phyloP scores from a whole-genome alignment of 2,797 vertebrate species.

The Cossypha niveicapilla region DNA sequence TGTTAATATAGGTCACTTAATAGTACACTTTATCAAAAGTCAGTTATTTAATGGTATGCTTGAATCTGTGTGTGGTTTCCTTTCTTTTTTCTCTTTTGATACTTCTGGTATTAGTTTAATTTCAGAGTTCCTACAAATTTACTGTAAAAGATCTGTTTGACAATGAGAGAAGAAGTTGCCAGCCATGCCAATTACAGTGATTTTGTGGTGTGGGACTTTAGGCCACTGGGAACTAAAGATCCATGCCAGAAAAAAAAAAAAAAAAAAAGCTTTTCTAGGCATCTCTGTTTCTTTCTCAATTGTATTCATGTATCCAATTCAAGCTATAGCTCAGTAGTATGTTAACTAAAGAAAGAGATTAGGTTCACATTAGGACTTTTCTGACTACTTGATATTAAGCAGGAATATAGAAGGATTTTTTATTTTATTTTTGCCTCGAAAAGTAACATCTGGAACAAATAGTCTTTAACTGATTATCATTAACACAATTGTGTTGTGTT shows the following conservation, averaged over 20 bases:
- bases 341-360: constrained; percentile 44
- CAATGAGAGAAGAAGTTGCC: constrained; percentile 57
- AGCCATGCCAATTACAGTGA: constrained; percentile 56
- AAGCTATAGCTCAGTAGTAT: constrained; percentile 10
- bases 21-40: constrained; percentile 31
- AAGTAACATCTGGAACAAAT: constrained; percentile 71
- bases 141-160: constrained; percentile 66
- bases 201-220: constrained; percentile 52
- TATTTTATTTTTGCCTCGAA: background rate
- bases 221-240: constrained; percentile 11
- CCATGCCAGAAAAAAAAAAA: background rate
- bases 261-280: constrained; percentile 17
- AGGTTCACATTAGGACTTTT: constrained; percentile 14
- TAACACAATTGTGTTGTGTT: constrained; percentile 58
- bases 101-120: constrained; percentile 28
- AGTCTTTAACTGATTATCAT: constrained; percentile 65
- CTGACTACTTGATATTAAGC: constrained; percentile 42
- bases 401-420: background rate
- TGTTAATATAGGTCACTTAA: constrained; percentile 26
- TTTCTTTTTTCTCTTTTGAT: constrained; percentile 41
- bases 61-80: constrained; percentile 55
- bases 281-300: constrained; percentile 39
- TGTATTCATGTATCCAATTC: background rate
- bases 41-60: constrained; percentile 19
- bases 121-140: constrained; percentile 60